Conservation (phyloP, 2,888 invertebrate genomes). For the Unio pictorum region DNA sequence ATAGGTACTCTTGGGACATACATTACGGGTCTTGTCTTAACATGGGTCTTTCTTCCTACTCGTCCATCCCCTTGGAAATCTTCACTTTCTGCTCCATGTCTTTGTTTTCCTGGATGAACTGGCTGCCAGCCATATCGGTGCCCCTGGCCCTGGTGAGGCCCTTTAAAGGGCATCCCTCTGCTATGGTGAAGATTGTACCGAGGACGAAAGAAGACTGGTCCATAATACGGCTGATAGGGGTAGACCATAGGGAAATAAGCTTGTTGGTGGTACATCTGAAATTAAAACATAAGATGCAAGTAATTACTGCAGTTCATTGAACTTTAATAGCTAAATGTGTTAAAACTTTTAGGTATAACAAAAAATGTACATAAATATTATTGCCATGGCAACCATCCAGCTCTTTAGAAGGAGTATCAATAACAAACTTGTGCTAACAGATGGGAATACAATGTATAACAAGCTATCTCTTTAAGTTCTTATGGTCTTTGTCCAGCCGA, state of each 20-base stretch:
- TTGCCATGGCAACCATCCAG: too few species aligned
- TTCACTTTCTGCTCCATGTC: constrained; percentile 3
- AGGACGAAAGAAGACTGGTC: constrained; percentile 42
- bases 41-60: constrained; percentile 8
- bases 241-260: constrained; percentile 41
- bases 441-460: too few species aligned
- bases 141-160: background rate
- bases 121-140: background rate
- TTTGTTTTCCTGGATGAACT: background rate
- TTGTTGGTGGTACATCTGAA: constrained; percentile 50
- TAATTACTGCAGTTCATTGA: background rate
- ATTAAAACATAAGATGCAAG: constrained; percentile 8
- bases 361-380: background rate
- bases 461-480: too few species aligned
- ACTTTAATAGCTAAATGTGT: background rate
- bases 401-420: too few species aligned
- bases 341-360: background rate
- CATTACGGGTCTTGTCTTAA: constrained; percentile 20
- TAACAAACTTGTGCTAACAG: too few species aligned
- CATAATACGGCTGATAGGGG: constrained; percentile 32
- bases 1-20: constrained; percentile 25
- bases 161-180: background rate
- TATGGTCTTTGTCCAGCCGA: too few species aligned
- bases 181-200: constrained; percentile 24
- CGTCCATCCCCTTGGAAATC: background rate